Conservation (phyloP, 2,797 vertebrate species). For the Paramormyrops hopkinsi region DNA sequence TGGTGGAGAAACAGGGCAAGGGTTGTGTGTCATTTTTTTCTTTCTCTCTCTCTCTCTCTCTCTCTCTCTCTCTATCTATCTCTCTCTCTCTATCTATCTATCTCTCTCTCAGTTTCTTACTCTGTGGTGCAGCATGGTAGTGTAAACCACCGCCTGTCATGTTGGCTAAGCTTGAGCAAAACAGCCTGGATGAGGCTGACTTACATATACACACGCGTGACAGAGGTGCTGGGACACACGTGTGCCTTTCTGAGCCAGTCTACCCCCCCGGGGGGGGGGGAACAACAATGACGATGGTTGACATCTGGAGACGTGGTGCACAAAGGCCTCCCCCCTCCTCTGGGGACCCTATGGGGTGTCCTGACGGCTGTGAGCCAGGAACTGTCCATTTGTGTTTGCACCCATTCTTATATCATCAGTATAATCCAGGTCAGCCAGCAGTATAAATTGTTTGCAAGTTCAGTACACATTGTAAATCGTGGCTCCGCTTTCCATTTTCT, state of each 20-base stretch:
- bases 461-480: neutral
- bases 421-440: neutral
- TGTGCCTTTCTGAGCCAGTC: neutral
- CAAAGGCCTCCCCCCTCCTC: neutral
- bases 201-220: neutral
- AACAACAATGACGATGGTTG: neutral
- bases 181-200: neutral
- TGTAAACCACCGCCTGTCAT: neutral
- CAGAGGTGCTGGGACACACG: neutral
- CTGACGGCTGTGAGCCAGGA: neutral
- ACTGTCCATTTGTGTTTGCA: neutral
- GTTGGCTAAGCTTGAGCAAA: neutral
- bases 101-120: neutral
- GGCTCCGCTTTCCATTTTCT: neutral
- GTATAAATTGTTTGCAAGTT: conserved; percentile 5
- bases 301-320: neutral
- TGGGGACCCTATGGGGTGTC: neutral
- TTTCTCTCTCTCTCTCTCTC: neutral
- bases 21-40: neutral
- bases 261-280: neutral
- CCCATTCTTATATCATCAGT: neutral
- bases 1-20: neutral
- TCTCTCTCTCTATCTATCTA: neutral
- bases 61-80: neutral
- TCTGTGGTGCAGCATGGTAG: neutral